Base-by-base conservation (phyloP, 1,140 invertebrate species). In the Tetramorium alpestre region DNA sequence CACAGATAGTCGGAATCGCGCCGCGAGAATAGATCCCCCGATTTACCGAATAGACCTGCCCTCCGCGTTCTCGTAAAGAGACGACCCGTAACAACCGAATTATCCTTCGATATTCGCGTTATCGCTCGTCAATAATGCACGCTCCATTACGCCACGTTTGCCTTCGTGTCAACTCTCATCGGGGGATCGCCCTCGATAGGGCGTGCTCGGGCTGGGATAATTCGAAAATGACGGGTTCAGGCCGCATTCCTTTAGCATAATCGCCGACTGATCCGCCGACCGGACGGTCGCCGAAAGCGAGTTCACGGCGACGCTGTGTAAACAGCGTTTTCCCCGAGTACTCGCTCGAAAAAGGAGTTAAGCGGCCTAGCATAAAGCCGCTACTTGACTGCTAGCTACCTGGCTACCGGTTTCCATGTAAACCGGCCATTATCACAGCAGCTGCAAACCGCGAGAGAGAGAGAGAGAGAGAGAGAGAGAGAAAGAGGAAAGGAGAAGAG, bases 391-490 rank as follows among this genome's bases (percentile, higher is more conserved):
- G 41, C 73, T 58, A 56, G 54, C 33, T 33, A 4, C 54, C 13
- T 7, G 73, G 22, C 73, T 76, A 76, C 54, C 54, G n/a, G 54
- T 38, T 76, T 44, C 65, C 54, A 54, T 18, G 72, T 76, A 76
- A 76, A 58, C 72, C 33, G 72, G 51, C 51, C n/a, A 58, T 76
- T 76, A 76, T 54, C 72, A 38, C 33, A 16, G 51, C 54, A 58
- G 54, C 54, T 58, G 72, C 33, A 33, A 7, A n/a, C 7, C 38
- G 22, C n/a, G 33, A 22, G 70, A 69, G 41, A 44, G 8, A 44
- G 41, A 41, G 41, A 62, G 25, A 69, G 70, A 22, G 22, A 22
- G 22, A 22, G 11, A 51, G 72, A 22, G 67, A 38, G 13, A 72
- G 73, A 60, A 8, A 38, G 18, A 51, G 70, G 10, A 33, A n/a